Conservation (phyloP, 2,888 invertebrate species). For the Drosophila nr. medialis region DNA sequence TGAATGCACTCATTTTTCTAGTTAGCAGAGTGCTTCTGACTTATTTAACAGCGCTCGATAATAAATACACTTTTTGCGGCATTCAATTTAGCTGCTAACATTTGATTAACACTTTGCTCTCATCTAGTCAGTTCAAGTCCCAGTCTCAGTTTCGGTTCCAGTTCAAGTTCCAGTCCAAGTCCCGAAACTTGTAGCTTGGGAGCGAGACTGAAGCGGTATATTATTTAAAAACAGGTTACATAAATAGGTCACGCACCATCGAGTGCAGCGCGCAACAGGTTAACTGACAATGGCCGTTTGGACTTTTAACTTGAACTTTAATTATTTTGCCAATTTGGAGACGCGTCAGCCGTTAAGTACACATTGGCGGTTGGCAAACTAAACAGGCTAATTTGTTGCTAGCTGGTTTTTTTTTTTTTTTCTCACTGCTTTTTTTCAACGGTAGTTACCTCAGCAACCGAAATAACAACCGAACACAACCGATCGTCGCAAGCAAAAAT, state of each 20-base stretch:
- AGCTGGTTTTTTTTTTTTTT: constrained; percentile 25
- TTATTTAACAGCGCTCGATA: constrained; percentile 46
- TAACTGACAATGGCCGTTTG: constrained; percentile 38
- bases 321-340: constrained; percentile 28
- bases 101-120: constrained; percentile 70
- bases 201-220: constrained; percentile 61
- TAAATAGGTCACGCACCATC: constrained; percentile 82
- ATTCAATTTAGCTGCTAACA: constrained; percentile 28
- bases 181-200: constrained; percentile 67
- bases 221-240: constrained; percentile 81
- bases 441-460: constrained; percentile 58
- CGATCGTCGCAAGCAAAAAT: constrained; percentile 60
- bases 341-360: constrained; percentile 20
- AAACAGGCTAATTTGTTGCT: constrained; percentile 41
- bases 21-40: constrained; percentile 29
- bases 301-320: constrained; percentile 34
- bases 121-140: constrained; percentile 29
- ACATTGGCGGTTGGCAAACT: constrained; percentile 35
- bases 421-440: constrained; percentile 15
- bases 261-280: constrained; percentile 79
- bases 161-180: constrained; percentile 29
- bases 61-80: constrained; percentile 39
- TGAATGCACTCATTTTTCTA: constrained; percentile 79
- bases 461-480: constrained; percentile 51
- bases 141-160: constrained; percentile 21